Evolutionary conservation across 2,113 vertebrate species (phyloP).

Genomic region (Tringa solitaria): DNA sequence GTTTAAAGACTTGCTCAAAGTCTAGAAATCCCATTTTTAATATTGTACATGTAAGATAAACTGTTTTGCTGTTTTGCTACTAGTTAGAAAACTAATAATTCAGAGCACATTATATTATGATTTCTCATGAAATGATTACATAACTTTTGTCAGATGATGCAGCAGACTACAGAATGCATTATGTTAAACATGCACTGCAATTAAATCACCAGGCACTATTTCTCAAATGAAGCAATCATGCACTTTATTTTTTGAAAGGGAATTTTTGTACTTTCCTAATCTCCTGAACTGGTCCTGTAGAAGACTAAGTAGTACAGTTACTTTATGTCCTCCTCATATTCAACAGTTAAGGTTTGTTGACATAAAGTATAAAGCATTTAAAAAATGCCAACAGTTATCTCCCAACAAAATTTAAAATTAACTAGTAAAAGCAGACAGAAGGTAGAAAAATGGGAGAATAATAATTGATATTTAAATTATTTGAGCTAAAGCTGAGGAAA

Average conservation of each 20-base stretch:
- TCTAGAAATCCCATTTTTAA: neutral
- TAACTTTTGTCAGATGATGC: neutral
- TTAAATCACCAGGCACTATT: neutral
- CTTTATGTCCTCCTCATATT: neutral
- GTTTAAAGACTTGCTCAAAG: neutral
- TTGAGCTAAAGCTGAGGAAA: neutral
- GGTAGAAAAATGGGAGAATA: neutral
- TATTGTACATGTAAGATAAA: neutral
- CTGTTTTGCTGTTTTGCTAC: neutral
- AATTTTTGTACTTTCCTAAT: neutral
- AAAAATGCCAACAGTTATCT: neutral
- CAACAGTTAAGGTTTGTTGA: neutral
- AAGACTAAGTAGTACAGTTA: neutral
- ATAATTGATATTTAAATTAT: neutral
- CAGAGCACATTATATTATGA: neutral
- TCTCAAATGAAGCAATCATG: neutral
- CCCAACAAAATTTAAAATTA: neutral
- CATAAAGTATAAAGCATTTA: neutral
- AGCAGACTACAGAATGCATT: neutral
- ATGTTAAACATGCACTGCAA: neutral
- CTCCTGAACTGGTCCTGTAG: neutral
- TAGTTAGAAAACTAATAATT: neutral
- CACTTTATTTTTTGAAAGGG: neutral
- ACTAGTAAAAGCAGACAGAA: neutral
- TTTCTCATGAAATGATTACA: neutral